Evolutionary conservation across 1,140 invertebrate species (phyloP).

Genomic region (Andricus grossulariae): DNA sequence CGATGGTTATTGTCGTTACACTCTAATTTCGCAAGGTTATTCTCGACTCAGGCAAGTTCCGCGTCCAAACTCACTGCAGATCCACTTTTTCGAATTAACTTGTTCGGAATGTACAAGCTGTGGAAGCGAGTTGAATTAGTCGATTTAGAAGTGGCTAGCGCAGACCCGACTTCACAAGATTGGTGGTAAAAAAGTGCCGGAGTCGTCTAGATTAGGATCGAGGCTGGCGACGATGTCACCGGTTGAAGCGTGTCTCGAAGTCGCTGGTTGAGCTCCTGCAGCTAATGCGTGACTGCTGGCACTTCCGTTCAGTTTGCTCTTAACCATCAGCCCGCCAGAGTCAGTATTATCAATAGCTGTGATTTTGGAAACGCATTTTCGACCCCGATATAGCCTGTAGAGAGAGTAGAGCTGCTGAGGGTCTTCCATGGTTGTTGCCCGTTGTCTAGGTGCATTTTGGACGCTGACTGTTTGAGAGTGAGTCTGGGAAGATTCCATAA

Average conservation of each 20-base stretch:
- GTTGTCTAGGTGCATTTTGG: slow-evolving; percentile 46
- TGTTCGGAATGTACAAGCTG: neutral
- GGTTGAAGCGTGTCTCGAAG: slow-evolving; percentile 72
- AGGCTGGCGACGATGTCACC: slow-evolving; percentile 74
- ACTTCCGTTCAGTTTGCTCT: slow-evolving; percentile 73
- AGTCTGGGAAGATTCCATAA: slow-evolving; percentile 63
- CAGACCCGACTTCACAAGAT: slow-evolving; percentile 76
- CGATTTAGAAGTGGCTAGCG: slow-evolving; percentile 71
- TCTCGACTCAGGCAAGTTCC: neutral
- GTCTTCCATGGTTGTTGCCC: slow-evolving; percentile 67
- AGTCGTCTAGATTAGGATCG: slow-evolving; percentile 80
- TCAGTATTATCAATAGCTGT: slow-evolving; percentile 64
- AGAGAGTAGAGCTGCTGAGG: slow-evolving; percentile 65
- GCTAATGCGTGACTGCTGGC: slow-evolving; percentile 72
- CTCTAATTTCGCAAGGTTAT: neutral
- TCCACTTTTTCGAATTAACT: neutral
- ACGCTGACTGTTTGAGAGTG: slow-evolving; percentile 61
- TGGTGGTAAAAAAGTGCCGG: slow-evolving; percentile 81
- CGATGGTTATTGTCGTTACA: slow-evolving; percentile 42
- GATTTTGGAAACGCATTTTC: slow-evolving; percentile 69
- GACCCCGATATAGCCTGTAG: slow-evolving; percentile 68
- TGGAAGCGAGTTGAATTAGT: neutral
- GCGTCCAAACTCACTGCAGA: too few relatives aligned
- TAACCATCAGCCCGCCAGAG: slow-evolving; percentile 60
- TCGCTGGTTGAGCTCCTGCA: slow-evolving; percentile 64